Conservation (phyloP, 2,888 invertebrate species). For the Carpatolechia fugitivella region DNA sequence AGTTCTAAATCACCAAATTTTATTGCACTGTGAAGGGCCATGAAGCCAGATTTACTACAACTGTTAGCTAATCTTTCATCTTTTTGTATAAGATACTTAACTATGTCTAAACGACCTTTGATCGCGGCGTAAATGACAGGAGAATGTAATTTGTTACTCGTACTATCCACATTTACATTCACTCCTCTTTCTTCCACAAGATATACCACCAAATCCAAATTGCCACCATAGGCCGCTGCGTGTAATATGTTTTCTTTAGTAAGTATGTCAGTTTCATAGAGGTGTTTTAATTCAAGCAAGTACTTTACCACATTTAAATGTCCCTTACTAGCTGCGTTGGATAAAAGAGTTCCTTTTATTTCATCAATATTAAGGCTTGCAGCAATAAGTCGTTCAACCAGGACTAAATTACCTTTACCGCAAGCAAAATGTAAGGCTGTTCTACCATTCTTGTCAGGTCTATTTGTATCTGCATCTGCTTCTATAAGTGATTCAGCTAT, state of each 20-base stretch:
- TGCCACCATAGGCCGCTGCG: not conserved
- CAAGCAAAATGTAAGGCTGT: not conserved
- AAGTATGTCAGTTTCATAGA: not conserved
- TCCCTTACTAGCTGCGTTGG: not conserved
- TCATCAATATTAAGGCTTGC: not conserved
- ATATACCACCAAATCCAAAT: constrained; percentile 2
- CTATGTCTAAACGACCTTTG: not conserved
- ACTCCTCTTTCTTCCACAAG: constrained; percentile 1
- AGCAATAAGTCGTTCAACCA: not conserved
- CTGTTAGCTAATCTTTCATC: not conserved
- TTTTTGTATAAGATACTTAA: constrained; percentile 7
- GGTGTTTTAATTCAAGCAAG: constrained; percentile 2
- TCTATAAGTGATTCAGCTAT: constrained; percentile 1
- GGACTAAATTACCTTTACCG: not conserved
- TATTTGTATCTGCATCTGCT: not conserved
- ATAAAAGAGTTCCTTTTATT: not conserved
- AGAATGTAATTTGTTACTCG: not conserved
- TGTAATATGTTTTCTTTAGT: not conserved
- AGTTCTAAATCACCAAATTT: constrained; percentile 5
- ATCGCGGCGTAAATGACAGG: not conserved
- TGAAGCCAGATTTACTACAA: not conserved
- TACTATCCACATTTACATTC: not conserved
- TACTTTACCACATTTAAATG: constrained; percentile 4
- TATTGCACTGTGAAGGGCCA: not conserved
- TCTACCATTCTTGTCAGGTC: not conserved